Conservation (phyloP, 2,888 invertebrate species). For the Lithophane leautieri region DNA sequence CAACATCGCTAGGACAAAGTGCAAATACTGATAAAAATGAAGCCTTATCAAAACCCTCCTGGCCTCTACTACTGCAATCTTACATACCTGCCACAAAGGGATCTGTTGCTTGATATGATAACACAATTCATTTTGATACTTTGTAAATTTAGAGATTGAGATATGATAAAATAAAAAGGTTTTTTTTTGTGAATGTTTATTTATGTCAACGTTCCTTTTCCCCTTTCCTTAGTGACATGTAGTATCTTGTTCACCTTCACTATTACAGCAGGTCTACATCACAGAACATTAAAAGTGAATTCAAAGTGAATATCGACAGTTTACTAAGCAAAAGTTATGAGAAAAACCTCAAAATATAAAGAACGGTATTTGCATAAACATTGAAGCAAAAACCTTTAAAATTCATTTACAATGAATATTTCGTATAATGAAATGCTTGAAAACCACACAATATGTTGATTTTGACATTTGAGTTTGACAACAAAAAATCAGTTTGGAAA, state of each 20-base stretch:
- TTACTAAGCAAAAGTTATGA: background rate
- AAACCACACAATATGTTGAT: slow-evolving; percentile 46
- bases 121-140: slow-evolving; percentile 70
- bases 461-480: slow-evolving; percentile 33
- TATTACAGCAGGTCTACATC: background rate
- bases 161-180: background rate
- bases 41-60: slow-evolving; percentile 43
- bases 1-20: slow-evolving; percentile 39
- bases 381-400: background rate
- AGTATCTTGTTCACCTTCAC: background rate
- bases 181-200: slow-evolving; percentile 46
- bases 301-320: background rate
- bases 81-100: slow-evolving; percentile 70
- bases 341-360: background rate
- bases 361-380: background rate
- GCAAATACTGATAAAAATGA: slow-evolving; percentile 55
- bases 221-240: background rate
- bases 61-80: slow-evolving; percentile 36
- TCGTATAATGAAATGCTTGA: slow-evolving; percentile 30
- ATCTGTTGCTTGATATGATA: slow-evolving; percentile 54
- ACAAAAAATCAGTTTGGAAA: slow-evolving; percentile 35
- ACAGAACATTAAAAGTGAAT: too few species aligned
- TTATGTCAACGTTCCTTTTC: slow-evolving; percentile 47
- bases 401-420: too few species aligned
- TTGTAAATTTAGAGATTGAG: slow-evolving; percentile 17